Evolutionary conservation across 2,797 vertebrate genomes (phyloP).

Genomic region (Eulemur albifrons): DNA sequence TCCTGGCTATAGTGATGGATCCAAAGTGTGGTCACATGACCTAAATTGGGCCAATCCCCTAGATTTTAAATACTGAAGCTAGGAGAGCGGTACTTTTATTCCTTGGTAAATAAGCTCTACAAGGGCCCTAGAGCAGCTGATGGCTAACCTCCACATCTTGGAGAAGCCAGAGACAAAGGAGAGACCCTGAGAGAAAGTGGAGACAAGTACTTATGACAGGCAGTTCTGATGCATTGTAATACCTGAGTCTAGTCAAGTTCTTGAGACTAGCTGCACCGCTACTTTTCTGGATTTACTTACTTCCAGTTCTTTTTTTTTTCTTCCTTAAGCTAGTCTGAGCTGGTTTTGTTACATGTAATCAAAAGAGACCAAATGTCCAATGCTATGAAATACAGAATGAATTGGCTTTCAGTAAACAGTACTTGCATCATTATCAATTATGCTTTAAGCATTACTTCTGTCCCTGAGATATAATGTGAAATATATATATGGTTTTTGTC

Average conservation of each 20-base stretch:
- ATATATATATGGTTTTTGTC: not conserved
- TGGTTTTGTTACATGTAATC: not conserved
- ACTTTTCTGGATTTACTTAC: not conserved
- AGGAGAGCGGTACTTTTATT: not conserved
- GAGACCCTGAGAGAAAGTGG: not conserved
- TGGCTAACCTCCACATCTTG: not conserved
- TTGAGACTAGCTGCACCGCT: not conserved
- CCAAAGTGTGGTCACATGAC: not conserved
- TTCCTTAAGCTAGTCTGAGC: not conserved
- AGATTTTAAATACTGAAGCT: not conserved
- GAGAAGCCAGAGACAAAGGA: not conserved
- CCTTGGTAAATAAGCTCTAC: not conserved
- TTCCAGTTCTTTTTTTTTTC: not conserved
- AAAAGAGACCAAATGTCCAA: slow-evolving; percentile 5
- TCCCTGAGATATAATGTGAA: not conserved
- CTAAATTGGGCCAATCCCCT: not conserved
- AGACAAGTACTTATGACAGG: not conserved
- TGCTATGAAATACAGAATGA: not conserved
- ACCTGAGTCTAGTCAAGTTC: not conserved
- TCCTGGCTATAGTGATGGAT: not conserved
- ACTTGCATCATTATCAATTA: not conserved
- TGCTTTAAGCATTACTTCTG: slow-evolving; percentile 5
- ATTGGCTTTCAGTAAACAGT: not conserved
- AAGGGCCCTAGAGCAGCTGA: not conserved
- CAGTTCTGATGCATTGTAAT: not conserved